Conservation (phyloP, 2,113 vertebrate genomes). For the Macheiramphus alcinus region DNA sequence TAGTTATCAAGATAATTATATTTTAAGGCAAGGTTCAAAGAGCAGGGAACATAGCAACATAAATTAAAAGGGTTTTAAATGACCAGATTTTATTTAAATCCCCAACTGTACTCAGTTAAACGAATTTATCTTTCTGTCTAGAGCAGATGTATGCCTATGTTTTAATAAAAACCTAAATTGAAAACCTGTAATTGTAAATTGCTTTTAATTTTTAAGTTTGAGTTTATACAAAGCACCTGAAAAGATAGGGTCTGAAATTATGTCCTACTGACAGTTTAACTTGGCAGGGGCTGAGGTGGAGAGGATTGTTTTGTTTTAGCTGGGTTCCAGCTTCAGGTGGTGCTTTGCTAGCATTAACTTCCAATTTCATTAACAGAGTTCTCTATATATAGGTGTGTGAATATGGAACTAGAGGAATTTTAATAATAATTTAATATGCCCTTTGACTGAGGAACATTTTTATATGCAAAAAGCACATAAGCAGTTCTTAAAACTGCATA, state of each 20-base stretch:
- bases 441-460: neutral
- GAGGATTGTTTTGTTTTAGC: neutral
- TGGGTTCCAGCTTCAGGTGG: neutral
- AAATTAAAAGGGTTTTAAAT: slow-evolving; percentile 50
- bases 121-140: slow-evolving; percentile 36
- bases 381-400: neutral
- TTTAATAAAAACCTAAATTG: slow-evolving; percentile 34
- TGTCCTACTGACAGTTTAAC: slow-evolving; percentile 11
- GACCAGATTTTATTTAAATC: slow-evolving; percentile 55
- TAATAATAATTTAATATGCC: neutral
- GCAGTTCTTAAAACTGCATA: neutral
- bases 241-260: slow-evolving; percentile 4
- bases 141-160: neutral
- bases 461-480: neutral
- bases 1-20: slow-evolving; percentile 42
- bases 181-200: slow-evolving; percentile 41
- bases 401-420: neutral
- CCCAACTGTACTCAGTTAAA: slow-evolving; percentile 19
- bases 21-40: slow-evolving; percentile 14
- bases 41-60: neutral
- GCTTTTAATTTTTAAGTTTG: slow-evolving; percentile 33
- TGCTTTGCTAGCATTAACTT: neutral
- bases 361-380: neutral
- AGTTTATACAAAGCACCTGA: neutral
- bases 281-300: neutral